Conservation (phyloP, 2,797 vertebrate species). For the Mycteria americana region DNA sequence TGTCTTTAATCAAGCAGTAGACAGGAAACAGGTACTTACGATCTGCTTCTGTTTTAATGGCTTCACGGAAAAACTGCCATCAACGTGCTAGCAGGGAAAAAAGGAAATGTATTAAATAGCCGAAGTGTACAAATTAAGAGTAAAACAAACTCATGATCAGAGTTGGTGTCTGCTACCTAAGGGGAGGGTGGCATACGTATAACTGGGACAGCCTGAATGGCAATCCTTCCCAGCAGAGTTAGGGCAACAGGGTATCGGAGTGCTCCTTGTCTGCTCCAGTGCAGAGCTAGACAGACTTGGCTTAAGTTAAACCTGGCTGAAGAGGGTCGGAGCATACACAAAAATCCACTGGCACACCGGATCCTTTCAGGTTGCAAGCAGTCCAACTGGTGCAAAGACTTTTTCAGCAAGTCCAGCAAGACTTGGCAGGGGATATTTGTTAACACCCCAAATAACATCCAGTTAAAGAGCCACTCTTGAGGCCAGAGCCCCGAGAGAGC, state of each 20-base stretch:
- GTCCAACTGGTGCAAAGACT: not conserved
- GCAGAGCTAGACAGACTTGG: not conserved
- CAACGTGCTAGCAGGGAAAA: constrained; percentile 70
- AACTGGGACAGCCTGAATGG: not conserved
- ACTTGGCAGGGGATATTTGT: not conserved
- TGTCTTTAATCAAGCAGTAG: not conserved
- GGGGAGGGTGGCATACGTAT: not conserved
- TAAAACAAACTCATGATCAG: not conserved
- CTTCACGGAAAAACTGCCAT: constrained; percentile 83
- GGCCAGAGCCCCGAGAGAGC: not conserved
- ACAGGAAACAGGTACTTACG: constrained; percentile 68
- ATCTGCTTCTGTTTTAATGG: constrained; percentile 85
- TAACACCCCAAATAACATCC: not conserved
- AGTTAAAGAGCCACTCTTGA: not conserved
- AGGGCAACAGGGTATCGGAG: not conserved
- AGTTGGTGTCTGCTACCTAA: not conserved
- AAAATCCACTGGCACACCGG: not conserved
- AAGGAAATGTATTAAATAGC: not conserved
- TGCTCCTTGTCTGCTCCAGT: not conserved
- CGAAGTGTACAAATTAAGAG: not conserved
- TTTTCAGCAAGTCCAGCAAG: not conserved
- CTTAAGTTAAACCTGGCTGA: not conserved
- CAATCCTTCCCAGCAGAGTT: not conserved
- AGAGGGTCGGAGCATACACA: not conserved
- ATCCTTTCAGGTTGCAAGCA: not conserved